Evolutionary conservation across 2,888 invertebrate genomes (phyloP).

Genomic region (Calameuta pallipes): DNA sequence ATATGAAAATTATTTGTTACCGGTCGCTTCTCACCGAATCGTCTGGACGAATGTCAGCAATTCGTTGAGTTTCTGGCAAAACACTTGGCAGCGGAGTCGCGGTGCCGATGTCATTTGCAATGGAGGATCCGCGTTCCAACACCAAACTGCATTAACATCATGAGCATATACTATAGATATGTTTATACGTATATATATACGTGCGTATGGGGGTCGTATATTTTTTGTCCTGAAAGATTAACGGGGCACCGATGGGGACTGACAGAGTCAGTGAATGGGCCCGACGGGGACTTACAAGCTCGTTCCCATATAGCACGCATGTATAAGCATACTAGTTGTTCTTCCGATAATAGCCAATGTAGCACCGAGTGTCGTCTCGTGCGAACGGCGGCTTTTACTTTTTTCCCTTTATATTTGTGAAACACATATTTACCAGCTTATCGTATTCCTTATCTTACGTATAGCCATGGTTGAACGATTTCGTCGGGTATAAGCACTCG

Average conservation of each 20-base stretch:
- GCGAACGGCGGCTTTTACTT: neutral
- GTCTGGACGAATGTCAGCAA: neutral
- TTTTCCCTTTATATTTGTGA: neutral
- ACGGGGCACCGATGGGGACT: too few species aligned
- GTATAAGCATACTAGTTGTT: neutral
- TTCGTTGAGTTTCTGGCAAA: neutral
- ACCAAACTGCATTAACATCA: neutral
- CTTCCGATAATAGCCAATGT: neutral
- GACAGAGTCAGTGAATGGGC: too few species aligned
- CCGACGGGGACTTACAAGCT: too few species aligned
- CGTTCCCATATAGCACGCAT: neutral
- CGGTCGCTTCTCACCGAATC: neutral
- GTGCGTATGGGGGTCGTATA: too few species aligned
- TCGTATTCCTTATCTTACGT: conserved; percentile 29
- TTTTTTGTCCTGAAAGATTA: too few species aligned
- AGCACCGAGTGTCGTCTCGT: neutral
- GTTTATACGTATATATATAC: neutral
- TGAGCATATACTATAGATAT: neutral
- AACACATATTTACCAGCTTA: conserved; percentile 26
- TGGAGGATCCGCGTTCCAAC: neutral
- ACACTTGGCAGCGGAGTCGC: neutral
- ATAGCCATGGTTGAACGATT: conserved; percentile 23
- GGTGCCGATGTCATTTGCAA: neutral
- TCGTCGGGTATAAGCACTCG: conserved; percentile 23
- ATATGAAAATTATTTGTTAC: neutral